Base-by-base conservation (phyloP, 2,113 vertebrate species). In the Sphaerodactylus townsendi region DNA sequence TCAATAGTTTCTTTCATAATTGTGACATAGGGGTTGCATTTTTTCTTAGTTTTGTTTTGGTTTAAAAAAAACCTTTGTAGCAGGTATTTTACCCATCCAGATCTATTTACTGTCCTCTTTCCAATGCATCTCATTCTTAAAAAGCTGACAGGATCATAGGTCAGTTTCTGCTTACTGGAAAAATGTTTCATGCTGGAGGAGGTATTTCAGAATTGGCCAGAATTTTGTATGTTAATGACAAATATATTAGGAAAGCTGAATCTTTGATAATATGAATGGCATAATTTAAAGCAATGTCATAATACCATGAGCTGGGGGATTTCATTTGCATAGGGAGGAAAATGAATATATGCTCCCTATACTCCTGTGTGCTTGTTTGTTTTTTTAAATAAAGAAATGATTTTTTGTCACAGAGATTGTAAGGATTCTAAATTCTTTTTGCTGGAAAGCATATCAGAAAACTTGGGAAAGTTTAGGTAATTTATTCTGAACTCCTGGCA, bases 151-250 rank as follows among this genome's bases (percentile, higher is more conserved):
- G 83, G 89, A 90, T 93, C 88, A 88, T 92, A 91, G 82, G 50
- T 73, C 6, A 71, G 76, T 92, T 93, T 87, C 86, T 83, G 87
- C 89, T 91, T 85, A 83, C 87, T 92, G 88, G n/a, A 84, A 87
- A 79, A 80, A 88, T 37, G 41, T 86, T 92, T 87, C 0, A 0
- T 81, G 50, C 79, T 90, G 89, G 87, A 90, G 80, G 84, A 81
- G 85, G 81, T 74, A 84, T 88, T 81, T 46, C 59, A 89, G 82
- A 74, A 59, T 84, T 76, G 87, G 86, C 77, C 89, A 39, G 85
- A 91, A 89, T 84, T 94, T 92, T 91, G 89, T 86, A 89, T 93
- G 87, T 91, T 83, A 92, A 83, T 91, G 89, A 86, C 90, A 71
- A 88, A 89, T 88, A 81, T 86, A 80, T 92, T 85, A 87, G 8